Evolutionary conservation across 2,113 vertebrate genomes (phyloP), one percentile per base, ranked within the genome.

Genomic region (Bubalus kerabau): DNA sequence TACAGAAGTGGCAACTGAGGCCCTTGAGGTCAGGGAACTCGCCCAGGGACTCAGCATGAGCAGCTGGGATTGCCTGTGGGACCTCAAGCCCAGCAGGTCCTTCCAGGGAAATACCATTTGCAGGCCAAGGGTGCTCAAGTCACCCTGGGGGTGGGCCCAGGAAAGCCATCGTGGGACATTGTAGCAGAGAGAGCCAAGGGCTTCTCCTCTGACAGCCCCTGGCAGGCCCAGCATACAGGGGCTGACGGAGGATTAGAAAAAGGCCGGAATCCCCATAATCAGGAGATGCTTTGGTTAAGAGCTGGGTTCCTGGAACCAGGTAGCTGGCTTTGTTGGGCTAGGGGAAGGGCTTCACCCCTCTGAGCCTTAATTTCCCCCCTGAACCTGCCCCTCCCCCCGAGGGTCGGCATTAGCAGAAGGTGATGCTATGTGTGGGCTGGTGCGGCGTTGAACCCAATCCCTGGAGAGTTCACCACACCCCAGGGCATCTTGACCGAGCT

Each of bases 401-500:
- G 9, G 48, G 85, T 57, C 16, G 1, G 52, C 5, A 5, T n/a
- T 50, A 26, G 54, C 62, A 40, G 50, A 50, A 48, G 28, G 6
- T 6, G 2, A 7, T 46, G 12, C 78, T 43, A 50, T 8, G 17
- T 0, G 0, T 19, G 14, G 50, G 50, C 60, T 74, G 46, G 26
- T 19, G 17, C 0, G 1, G 19, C 1, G 7, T 6, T 19, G 52
- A 82, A 28, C 62, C 17, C 24, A 40, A 0, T 36, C 17, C 23
- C 32, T 50, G 19, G 4, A 10, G 50, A 16, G 24, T 19, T 56
- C 36, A 4, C 7, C 19, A 26, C 15, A 28, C 11, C 7, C 60
- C 7, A 3, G 48, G 60, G n/a, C 7, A 6, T 46, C 59, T 87
- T 3, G 0, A 7, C 23, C 1, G 32, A 52, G 6, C 19, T 0